phyloP scores from a whole-genome alignment of 1,140 invertebrate species.

The Drosophila lacertosa region DNA sequence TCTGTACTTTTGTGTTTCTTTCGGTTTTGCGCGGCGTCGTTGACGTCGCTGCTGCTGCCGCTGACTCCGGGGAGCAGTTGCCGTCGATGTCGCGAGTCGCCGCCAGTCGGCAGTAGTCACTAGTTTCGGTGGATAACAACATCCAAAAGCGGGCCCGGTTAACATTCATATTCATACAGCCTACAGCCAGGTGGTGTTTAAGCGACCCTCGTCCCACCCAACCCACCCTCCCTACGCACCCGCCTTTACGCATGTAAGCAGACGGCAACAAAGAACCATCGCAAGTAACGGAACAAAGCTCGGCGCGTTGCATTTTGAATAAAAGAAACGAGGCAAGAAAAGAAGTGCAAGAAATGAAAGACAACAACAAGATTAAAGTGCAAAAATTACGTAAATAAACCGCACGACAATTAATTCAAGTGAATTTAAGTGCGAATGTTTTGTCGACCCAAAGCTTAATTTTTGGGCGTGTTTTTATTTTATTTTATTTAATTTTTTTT shows the following conservation, averaged over 20 bases:
- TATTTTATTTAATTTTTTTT: constrained; percentile 9
- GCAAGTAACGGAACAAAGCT: constrained; percentile 10
- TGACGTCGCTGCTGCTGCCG: constrained; percentile 30
- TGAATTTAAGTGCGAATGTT: constrained; percentile 17
- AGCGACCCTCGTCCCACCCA: too few species aligned
- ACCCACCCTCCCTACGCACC: neutral
- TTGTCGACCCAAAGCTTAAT: constrained; percentile 8
- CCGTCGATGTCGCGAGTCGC: constrained; percentile 37
- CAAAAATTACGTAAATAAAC: constrained; percentile 40
- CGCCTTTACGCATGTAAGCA: constrained; percentile 2
- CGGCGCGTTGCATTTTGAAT: constrained; percentile 3
- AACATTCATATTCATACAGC: constrained; percentile 16
- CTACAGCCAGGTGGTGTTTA: constrained; percentile 12
- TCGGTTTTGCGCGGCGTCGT: constrained; percentile 49
- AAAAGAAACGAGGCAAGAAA: constrained; percentile 1
- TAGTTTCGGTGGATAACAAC: constrained; percentile 67
- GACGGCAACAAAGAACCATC: constrained; percentile 20
- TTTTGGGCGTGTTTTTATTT: neutral
- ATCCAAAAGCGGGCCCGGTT: constrained; percentile 40
- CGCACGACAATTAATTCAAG: constrained; percentile 4
- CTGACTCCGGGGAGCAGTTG: constrained; percentile 27
- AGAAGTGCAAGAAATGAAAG: constrained; percentile 7
- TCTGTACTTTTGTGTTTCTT: constrained; percentile 42
- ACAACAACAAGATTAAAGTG: constrained; percentile 24
- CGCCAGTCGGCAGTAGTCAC: constrained; percentile 21